These are phyloP conservation scores for Leistus spinibarbis DNA, from an alignment of 2,888 invertebrate genomes.

Conservation along the genomic window DNA sequence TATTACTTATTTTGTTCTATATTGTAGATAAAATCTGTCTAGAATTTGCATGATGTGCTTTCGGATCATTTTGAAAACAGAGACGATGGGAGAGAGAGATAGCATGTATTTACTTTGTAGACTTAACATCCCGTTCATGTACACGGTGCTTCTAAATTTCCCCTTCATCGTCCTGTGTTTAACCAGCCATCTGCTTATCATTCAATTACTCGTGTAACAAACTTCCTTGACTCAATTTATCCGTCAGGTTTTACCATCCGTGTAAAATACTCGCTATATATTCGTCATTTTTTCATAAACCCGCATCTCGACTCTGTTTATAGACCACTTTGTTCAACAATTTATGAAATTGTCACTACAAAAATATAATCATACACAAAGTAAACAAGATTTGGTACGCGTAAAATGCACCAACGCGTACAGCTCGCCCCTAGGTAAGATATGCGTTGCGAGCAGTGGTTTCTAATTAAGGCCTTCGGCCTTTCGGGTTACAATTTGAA, in stretches of 20 bases:
- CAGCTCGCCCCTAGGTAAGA: no score
- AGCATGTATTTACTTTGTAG: background rate
- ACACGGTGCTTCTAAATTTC: background rate
- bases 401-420: no score
- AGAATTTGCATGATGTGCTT: background rate
- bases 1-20: no score
- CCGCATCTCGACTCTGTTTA: background rate
- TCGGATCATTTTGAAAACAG: background rate
- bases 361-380: no score
- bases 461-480: no score
- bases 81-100: background rate
- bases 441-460: no score
- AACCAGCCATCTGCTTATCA: slow-evolving; percentile 5
- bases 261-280: background rate
- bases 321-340: background rate
- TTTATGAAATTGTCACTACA: background rate
- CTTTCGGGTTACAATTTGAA: no score
- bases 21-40: no score
- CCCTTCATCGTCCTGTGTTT: background rate
- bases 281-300: background rate
- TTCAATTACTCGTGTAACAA: slow-evolving; percentile 4
- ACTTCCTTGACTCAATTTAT: slow-evolving; percentile 2
- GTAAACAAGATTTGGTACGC: no score
- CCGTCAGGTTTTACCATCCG: background rate
- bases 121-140: background rate